Evolutionary conservation across 2,797 vertebrate species (phyloP).

Genomic region (Botia kubotai): DNA sequence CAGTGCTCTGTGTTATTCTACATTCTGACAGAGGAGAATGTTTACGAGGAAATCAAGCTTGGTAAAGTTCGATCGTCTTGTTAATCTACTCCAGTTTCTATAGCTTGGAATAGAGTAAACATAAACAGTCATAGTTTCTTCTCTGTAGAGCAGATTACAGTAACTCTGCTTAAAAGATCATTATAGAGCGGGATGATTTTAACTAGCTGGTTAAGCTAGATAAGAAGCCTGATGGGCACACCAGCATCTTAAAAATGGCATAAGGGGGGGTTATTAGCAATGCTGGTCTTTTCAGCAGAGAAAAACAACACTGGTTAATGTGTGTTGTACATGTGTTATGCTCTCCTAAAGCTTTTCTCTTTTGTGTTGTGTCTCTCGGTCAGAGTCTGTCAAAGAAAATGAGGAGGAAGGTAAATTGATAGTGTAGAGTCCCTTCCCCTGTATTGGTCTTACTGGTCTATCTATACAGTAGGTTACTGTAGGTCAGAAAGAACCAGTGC

Average conservation of each 20-base stretch:
- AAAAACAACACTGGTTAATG: background rate
- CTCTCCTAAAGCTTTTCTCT: slow-evolving; percentile 8
- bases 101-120: background rate
- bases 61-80: slow-evolving; percentile 37
- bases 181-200: background rate
- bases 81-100: background rate
- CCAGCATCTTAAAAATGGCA: no score
- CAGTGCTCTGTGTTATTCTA: background rate
- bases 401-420: slow-evolving; percentile 39
- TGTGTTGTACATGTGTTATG: background rate
- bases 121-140: background rate
- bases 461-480: background rate
- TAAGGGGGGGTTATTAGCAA: background rate
- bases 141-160: background rate
- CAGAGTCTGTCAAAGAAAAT: slow-evolving; percentile 29
- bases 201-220: background rate
- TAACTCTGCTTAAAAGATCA: no score
- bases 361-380: slow-evolving; percentile 18
- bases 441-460: background rate
- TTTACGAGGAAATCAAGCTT: slow-evolving; percentile 40
- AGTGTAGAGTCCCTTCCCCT: background rate
- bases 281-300: background rate
- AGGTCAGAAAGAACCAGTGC: slow-evolving; percentile 1
- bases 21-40: slow-evolving; percentile 42
- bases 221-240: background rate